Base-by-base conservation (phyloP, 2,113 vertebrate species). In the Petrocephalus microphthalmus region DNA sequence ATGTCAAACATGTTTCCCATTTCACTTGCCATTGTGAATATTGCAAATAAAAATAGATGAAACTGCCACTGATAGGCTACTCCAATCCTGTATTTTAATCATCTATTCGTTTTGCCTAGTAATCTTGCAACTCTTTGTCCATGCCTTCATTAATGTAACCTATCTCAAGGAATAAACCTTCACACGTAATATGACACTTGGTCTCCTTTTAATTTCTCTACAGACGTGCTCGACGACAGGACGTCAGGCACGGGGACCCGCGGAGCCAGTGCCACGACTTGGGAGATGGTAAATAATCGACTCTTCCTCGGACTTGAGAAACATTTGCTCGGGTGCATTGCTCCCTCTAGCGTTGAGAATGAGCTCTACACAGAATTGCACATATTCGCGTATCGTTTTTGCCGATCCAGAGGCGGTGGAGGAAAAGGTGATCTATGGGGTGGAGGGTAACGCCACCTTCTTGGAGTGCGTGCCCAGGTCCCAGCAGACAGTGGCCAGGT, bases 391-490 rank as follows among this genome's bases (percentile, higher is more conserved):
- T 10, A 17, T 13, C 11, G 71, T 89, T 81, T 13, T 0, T 0
- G 0, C 92, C 96, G 95, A 91, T 2, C 85, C 71, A 0, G 52
- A 91, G 4, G 90, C 90, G 0, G 33, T 57, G 87, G 93, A 94
- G 45, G 93, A 95, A 87, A 96, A 94, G 91, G 7, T 90, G 37
- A 89, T 96, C 57, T 97, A 95, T 10, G 97, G 95, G 0, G 95
- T 97, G 53, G 96, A 97, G 90, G 96, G 95, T 19, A 97, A 97
- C 91, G 92, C 97, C 5, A 95, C 95, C 5, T 97, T 97, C 92
- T 93, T 97, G 5, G 96, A 97, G 91, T 97, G 97, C 60, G 56
- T 90, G 6, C 88, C 94, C 0, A 92, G 85, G 19, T 96, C 95
- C 0, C 91, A 93, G 0, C 96, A 95, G 93, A 93, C 94, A 0